Evolutionary conservation across 2,113 vertebrate genomes (phyloP), one percentile per base, ranked within the genome.

Genomic region (Apodemus speciosus): DNA sequence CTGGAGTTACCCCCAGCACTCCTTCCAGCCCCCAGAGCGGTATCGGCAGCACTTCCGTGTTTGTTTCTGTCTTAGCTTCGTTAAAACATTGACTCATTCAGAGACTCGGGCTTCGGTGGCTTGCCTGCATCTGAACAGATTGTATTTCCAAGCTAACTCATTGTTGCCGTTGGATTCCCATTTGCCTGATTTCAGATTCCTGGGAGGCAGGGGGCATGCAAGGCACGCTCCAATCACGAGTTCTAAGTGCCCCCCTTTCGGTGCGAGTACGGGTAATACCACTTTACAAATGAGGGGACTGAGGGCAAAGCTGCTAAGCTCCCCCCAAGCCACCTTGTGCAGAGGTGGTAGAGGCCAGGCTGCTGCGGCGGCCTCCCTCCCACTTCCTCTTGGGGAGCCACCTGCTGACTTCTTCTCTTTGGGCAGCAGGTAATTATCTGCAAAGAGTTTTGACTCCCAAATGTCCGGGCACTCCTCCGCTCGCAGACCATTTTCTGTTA

Each of bases 241-340:
- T 6, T 21, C 0, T 8, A 1, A 4, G 49, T 18, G 20, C 4
- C n/a, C 10, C 3, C 7, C 13, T n/a, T 23, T 16, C 30, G 46
- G 46, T 38, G 32, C 5, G 32, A 60, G 38, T 20, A 4, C 4
- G 8, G 23, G 14, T 9, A 2, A 4, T 27, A 1, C 15, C 30
- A 2, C 14, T 73, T 43, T n/a, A 53, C n/a, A 35, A n/a, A 43
- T 81, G 66, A 23, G 56, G 35, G 40, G 60, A 53, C 53, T 6
- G 43, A 53, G 85, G 25, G 32, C 38, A 13, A 20, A 9, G 9
- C 11, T 2, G 73, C 3, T 43, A 56, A 30, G 43, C 4, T 4
- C 1, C 20, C 20, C 77, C 27, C 3, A 66, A 66, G 6, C 66
- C 11, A 5, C 6, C 0, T 2, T 66, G 20, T 0, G 9, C 3